Evolutionary conservation across 2,888 invertebrate species (phyloP), one percentile per base, ranked within the genome.

Genomic region (Melieria picta): DNA sequence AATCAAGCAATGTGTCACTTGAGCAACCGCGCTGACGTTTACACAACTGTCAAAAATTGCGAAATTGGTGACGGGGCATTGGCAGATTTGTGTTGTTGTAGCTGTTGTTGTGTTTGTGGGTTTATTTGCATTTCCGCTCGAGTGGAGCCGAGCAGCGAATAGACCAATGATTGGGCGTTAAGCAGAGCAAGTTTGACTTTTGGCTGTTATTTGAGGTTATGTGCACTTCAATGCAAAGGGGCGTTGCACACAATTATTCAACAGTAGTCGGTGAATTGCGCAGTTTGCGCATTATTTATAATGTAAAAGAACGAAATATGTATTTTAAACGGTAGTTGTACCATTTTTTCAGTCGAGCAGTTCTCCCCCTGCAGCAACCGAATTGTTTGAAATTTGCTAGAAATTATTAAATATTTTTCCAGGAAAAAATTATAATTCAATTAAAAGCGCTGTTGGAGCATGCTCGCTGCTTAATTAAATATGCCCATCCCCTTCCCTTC

Each of bases 111-210:
- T 76, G 58, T 72, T 73, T 76, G 72, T 72, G 73, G 72, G 50
- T 77, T 77, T 76, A 77, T 77, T 77, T 77, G 74, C 75, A 72
- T 77, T 78, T 77, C 77, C 77, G 77, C 75, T 75, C 75, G 71
- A 74, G 74, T 78, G 68, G 72, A 73, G 72, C 72, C 43, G 10
- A 61, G 63, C 60, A 61, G 67, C 9, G 50, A 61, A 30, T 30
- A 30, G 30, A 30, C 30, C 30, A 30, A 30, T 30, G 30, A 30
- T 30, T 30, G 30, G 30, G 30, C 30, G 30, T 30, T 10, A 43
- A 16, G 63, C 48, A 43, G 63, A 5, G 48, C 30, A 48, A 9
- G 11, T 63, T 63, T 63, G 63, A 13, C 30, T 46, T 63, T 48
- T 48, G n/a, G 43, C n/a, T 3, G 43, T 66, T 16, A 42, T 11